Percentiles rank a stretch among this genome's conserved stretches.
Conservation (phyloP, 2,797 vertebrate genomes). For the Esox lucius region DNA sequence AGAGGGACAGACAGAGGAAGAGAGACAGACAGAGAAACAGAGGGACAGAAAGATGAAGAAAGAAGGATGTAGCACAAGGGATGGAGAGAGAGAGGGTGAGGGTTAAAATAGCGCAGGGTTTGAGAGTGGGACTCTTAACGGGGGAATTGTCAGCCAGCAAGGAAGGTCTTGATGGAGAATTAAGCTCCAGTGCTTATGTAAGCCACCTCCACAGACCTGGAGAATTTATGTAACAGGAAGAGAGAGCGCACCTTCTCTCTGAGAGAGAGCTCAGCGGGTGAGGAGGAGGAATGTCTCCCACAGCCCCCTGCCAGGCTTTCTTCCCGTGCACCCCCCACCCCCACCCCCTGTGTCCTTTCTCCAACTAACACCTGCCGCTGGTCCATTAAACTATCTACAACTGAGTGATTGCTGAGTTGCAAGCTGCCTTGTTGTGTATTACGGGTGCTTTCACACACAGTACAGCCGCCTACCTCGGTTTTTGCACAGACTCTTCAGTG, state of each 20-base stretch:
- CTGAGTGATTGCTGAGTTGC: too few relatives aligned
- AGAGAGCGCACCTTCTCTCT: background rate
- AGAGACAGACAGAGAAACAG: background rate
- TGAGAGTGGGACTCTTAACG: background rate
- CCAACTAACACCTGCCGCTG: background rate
- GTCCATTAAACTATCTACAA: background rate
- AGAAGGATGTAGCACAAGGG: too few relatives aligned
- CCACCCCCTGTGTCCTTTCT: background rate
- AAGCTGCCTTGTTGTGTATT: too few relatives aligned
- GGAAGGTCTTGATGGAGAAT: constrained; percentile 21
- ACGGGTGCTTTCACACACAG: too few relatives aligned
- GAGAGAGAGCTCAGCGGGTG: background rate
- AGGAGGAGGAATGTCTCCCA: background rate
- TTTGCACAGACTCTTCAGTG: background rate
- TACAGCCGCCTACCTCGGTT: too few relatives aligned
- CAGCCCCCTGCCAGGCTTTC: background rate
- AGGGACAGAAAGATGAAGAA: background rate
- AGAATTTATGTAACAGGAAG: constrained; percentile 31
- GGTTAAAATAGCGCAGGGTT: background rate
- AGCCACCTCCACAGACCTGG: constrained; percentile 36
- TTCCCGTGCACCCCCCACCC: background rate
- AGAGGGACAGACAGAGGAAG: background rate
- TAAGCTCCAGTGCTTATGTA: constrained; percentile 34
- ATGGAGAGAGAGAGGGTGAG: too few relatives aligned
- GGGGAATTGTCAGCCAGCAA: constrained; percentile 5